Evolutionary conservation across 2,797 vertebrate genomes (phyloP).

Genomic region (Picus viridis): DNA sequence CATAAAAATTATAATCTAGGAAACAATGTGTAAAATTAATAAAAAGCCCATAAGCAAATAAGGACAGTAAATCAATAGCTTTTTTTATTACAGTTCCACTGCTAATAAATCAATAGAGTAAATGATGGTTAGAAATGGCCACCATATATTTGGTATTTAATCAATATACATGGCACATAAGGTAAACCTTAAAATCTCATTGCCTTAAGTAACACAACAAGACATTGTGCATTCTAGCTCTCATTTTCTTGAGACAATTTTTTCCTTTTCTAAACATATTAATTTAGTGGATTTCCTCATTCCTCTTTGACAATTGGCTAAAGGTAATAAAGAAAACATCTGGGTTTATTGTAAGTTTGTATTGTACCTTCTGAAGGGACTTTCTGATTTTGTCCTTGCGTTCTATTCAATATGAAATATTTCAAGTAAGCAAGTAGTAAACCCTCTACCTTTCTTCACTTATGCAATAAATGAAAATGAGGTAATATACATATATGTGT

Average conservation of each 20-base stretch:
- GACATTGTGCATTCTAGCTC: slow-evolving; percentile 17
- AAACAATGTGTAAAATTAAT: slow-evolving; percentile 79
- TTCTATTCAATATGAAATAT: neutral
- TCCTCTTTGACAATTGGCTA: neutral
- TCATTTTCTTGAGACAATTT: slow-evolving; percentile 50
- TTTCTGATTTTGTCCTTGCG: neutral
- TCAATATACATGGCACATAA: slow-evolving; percentile 79
- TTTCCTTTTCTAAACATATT: slow-evolving; percentile 34
- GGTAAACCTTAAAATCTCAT: slow-evolving; percentile 74
- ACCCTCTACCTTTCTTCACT: neutral
- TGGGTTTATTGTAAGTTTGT: neutral
- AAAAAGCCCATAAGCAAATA: slow-evolving; percentile 84
- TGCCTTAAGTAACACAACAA: slow-evolving; percentile 72
- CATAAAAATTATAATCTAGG: slow-evolving; percentile 55
- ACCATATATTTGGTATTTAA: slow-evolving; percentile 80
- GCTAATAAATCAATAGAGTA: slow-evolving; percentile 83
- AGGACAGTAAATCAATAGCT: slow-evolving; percentile 84
- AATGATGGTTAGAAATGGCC: slow-evolving; percentile 82
- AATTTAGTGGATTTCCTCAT: neutral
- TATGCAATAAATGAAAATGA: neutral
- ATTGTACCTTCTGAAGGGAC: neutral
- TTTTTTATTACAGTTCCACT: slow-evolving; percentile 83
- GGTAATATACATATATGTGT: neutral
- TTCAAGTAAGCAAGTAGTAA: neutral
- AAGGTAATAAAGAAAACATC: neutral